Evolutionary conservation across 2,797 vertebrate species (phyloP), one percentile per base, ranked within the genome.

Genomic region (Notamacropus eugenii): DNA sequence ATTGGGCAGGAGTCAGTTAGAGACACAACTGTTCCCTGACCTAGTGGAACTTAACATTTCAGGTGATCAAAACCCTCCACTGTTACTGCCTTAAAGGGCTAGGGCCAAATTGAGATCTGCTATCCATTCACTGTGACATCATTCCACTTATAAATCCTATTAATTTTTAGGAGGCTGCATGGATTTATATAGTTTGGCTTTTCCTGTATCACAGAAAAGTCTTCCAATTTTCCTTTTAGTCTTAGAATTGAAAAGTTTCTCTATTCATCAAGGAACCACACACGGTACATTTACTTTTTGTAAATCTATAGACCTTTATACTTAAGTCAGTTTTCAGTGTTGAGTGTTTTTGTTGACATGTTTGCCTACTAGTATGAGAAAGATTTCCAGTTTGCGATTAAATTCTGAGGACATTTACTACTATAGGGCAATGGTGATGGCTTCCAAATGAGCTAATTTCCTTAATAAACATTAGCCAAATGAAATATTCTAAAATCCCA

Each of bases 11-110:
- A 97, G 96, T 92, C 91, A 95, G 96, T 56, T 54, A 97, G 95
- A 93, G 96, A 92, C 90, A 93, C 98, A 98, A 97, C 94, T 98
- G 97, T 97, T 97, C 92, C 93, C 90, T 82, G 93, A 62, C 93
- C 98, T 93, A 67, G 91, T 62, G 97, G 98, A 98, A 98, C 93
- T 97, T 97, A 24, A 97, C 98, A 94, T 56, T 93, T 97, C 95
- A 94, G 95, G 93, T 98, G 96, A 96, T 96, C 90, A 19, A 97
- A 98, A 97, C 92, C 96, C 95, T 95, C 95, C 96, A 93, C 97
- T 97, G 98, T 98, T 97, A 98, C 92, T 82, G 94, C 97, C 94
- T 98, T 97, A 98, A 96, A 94, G 98, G 97, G 24, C 91, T 91
- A 62, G 96, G 90, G 5, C 40, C 97, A 94, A 97, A 28, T 0